Conservation (phyloP, 2,888 invertebrate species). For the Synergus itoensis region DNA sequence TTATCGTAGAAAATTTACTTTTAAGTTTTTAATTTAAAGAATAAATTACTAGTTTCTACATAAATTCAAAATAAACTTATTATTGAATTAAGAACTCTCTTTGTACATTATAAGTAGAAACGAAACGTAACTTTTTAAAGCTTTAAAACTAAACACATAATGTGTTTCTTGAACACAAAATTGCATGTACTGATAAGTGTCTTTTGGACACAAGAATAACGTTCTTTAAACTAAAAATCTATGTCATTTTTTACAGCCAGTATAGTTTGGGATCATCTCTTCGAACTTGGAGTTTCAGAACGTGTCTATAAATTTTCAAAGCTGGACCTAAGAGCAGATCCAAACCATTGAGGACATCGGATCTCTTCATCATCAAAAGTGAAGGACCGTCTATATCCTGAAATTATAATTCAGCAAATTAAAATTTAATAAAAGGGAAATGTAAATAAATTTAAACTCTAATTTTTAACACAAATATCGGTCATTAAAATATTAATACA, state of each 20-base stretch:
- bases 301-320: constrained; percentile 89
- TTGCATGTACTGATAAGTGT: not conserved
- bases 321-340: constrained; percentile 93
- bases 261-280: constrained; percentile 86
- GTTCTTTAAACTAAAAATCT: constrained; percentile 61
- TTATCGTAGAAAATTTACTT: constrained; percentile 9
- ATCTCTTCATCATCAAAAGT: constrained; percentile 89
- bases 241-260: constrained; percentile 81
- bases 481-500: no score
- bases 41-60: constrained; percentile 24
- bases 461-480: not conserved
- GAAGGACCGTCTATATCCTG: constrained; percentile 96
- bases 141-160: not conserved
- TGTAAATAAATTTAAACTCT: not conserved
- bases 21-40: not conserved
- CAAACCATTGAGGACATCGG: constrained; percentile 90
- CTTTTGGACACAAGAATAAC: not conserved
- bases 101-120: not conserved
- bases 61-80: constrained; percentile 13
- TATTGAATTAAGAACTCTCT: not conserved
- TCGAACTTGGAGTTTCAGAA: constrained; percentile 89
- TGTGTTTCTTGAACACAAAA: not conserved
- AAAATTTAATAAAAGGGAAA: constrained; percentile 14
- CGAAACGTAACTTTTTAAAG: not conserved
- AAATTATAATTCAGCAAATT: constrained; percentile 54